Evolutionary conservation across 2,113 vertebrate species (phyloP).

Genomic region (Carassius carassius): DNA sequence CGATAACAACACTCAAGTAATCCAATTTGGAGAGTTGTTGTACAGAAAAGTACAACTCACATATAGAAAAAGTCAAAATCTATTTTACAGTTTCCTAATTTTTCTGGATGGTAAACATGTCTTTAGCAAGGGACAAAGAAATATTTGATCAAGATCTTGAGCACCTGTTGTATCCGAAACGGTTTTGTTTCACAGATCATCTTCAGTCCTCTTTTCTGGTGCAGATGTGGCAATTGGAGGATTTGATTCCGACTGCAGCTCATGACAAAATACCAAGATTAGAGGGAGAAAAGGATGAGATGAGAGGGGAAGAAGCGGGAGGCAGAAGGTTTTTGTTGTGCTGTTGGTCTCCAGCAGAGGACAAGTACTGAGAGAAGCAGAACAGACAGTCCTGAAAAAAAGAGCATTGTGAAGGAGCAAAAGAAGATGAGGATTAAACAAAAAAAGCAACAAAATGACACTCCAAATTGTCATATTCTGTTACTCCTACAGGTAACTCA

Average conservation of each 20-base stretch:
- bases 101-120: slow-evolving; percentile 1
- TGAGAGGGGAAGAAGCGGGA: not conserved
- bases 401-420: not conserved
- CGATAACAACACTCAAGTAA: no score
- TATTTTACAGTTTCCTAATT: not conserved
- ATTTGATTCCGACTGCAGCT: slow-evolving; percentile 15
- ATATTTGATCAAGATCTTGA: not conserved
- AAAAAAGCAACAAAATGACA: not conserved
- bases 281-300: slow-evolving; percentile 20
- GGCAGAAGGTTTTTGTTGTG: slow-evolving; percentile 22
- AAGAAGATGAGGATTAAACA: not conserved
- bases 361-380: slow-evolving; percentile 14
- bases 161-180: slow-evolving; percentile 24
- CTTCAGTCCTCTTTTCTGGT: slow-evolving; percentile 24
- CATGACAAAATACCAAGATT: slow-evolving; percentile 23
- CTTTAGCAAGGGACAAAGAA: not conserved
- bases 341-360: slow-evolving; percentile 13
- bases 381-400: not conserved
- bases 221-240: slow-evolving; percentile 6
- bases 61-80: not conserved
- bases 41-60: not conserved
- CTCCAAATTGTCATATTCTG: not conserved
- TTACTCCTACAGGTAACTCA: not conserved
- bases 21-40: not conserved
- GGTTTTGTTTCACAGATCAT: not conserved